Evolutionary conservation across 2,797 vertebrate genomes (phyloP), one percentile per base, ranked within the genome.

Genomic region (Caiman crocodilus): DNA sequence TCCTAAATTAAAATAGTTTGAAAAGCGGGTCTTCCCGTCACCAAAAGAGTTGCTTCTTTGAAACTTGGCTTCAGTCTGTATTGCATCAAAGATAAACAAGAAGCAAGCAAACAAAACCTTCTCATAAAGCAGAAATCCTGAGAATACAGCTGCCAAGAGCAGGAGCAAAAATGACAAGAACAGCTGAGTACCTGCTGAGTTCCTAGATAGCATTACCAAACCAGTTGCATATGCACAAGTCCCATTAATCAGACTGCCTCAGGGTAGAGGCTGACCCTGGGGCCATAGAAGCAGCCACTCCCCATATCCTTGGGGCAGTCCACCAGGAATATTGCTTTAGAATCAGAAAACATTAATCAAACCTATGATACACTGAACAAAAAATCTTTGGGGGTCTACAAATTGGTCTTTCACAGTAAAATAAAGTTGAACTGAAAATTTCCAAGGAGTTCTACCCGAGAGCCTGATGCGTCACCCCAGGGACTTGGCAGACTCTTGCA

Each of bases 311-410:
- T 10, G 3, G 20, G 5, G 26, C 8, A 55, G 16, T 1, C 5
- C 56, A 2, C 6, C 57, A 30, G 67, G 42, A 4, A 30, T 0
- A 0, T 30, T 73, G 9, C 2, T 5, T 12, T 81, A 50, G 42
- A 50, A 78, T 56, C 30, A 59, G 60, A 4, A 28, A 65, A 14
- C 18, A 16, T 0, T 2, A 78, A 76, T 83, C 50, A 76, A 84
- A 26, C 2, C 42, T 50, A 50, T 50, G 42, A 50, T 50, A 50
- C 9, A 50, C 42, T 50, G 42, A 50, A 50, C 9, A 50, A 50
- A 50, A 50, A 50, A 50, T 10, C 42, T 50, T 50, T 50, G 10
- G 9, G 42, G 42, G 42, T 50, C 42, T 50, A 50, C 42, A 50
- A 50, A 50, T 50, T 50, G 42, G 42, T 50, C 42, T 50, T 50